These are phyloP conservation scores for Platerodrilus igneus DNA, from an alignment of 2,888 invertebrate species.

Conservation along the genomic window DNA sequence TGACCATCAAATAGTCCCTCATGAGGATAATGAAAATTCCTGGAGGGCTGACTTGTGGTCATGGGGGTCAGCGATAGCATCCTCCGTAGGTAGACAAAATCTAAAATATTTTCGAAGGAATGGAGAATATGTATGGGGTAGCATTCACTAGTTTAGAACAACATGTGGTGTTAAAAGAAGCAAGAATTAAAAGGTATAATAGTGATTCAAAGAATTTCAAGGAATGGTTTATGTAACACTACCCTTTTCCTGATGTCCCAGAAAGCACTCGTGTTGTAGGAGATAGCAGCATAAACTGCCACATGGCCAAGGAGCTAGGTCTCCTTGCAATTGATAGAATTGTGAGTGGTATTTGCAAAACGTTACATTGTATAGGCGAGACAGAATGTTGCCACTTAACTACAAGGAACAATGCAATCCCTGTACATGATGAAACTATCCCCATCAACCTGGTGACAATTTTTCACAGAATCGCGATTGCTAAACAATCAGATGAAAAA, in stretches of 20 bases:
- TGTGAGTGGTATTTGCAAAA: conserved; percentile 4
- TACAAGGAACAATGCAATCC: conserved; percentile 5
- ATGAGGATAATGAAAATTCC: conserved; percentile 2
- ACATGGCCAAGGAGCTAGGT: conserved; percentile 4
- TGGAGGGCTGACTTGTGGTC: conserved; percentile 2
- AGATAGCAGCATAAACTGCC: conserved; percentile 6
- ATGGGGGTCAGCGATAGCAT: conserved; percentile 1
- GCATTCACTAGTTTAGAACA: neutral
- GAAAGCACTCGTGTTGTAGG: conserved; percentile 1
- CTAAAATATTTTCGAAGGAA: neutral
- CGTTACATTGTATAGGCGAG: conserved; percentile 5
- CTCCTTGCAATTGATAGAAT: conserved; percentile 3
- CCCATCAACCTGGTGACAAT: conserved; percentile 1
- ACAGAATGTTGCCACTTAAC: conserved; percentile 2
- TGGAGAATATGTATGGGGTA: neutral
- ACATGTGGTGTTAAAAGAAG: neutral
- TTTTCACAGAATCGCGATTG: conserved; percentile 3
- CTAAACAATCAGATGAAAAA: conserved; percentile 8
- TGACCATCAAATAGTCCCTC: conserved; percentile 5
- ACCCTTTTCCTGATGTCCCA: neutral
- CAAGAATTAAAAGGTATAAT: neutral
- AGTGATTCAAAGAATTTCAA: neutral
- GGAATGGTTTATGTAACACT: neutral
- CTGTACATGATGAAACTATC: conserved; percentile 1
- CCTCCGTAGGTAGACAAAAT: neutral